phyloP scores from a whole-genome alignment of 30 jellyfish, hydroid and myxozoan genomes.

The Turritopsis rubra region DNA sequence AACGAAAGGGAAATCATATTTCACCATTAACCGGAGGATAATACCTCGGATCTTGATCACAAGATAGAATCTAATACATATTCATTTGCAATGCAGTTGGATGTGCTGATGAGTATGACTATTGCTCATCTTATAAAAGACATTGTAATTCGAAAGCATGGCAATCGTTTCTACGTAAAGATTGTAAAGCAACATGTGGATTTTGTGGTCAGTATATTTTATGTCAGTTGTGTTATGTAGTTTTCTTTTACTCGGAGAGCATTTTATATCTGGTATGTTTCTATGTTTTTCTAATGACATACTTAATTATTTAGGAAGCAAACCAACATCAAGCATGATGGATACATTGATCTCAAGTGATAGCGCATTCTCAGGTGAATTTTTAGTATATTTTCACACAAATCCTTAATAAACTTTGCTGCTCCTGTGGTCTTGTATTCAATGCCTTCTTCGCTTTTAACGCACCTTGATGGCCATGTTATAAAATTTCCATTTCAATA shows the following conservation, averaged over 20 bases:
- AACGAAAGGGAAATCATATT: too few species aligned
- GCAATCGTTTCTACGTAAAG: slow-evolving; percentile 1
- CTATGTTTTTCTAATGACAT: background rate
- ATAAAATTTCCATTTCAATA: background rate
- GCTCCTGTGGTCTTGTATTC: too few species aligned
- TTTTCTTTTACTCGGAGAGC: too few species aligned
- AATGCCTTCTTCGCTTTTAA: too few species aligned
- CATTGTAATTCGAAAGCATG: background rate
- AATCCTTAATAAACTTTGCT: too few species aligned
- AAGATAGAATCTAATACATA: too few species aligned
- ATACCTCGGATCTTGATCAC: too few species aligned
- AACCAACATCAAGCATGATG: background rate
- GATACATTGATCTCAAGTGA: background rate
- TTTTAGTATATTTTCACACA: background rate
- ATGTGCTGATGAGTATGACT: background rate
- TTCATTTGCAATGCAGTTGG: background rate
- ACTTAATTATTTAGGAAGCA: background rate
- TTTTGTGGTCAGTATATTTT: background rate
- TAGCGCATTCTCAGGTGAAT: background rate
- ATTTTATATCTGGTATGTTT: too few species aligned
- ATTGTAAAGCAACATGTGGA: slow-evolving; percentile 8
- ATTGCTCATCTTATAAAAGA: slow-evolving; percentile 6
- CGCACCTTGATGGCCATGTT: background rate
- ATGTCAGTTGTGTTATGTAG: too few species aligned
- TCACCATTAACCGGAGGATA: too few species aligned